Evolutionary conservation across 2,113 vertebrate species (phyloP).

Genomic region (Proterorhinus semilunaris): DNA sequence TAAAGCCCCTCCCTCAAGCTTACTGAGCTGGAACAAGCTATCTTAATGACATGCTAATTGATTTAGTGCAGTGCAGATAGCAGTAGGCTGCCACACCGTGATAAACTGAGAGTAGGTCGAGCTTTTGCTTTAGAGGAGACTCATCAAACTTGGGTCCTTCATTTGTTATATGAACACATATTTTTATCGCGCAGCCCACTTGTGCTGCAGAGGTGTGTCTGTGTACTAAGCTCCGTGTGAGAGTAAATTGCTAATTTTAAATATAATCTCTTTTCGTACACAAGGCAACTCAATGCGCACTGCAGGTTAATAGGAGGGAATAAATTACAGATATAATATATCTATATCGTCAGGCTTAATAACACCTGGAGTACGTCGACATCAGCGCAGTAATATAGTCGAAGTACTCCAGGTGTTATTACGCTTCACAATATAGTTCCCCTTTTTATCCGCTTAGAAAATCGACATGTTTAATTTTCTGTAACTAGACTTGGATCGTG

Average conservation of each 20-base stretch:
- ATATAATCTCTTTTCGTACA: constrained; percentile 35
- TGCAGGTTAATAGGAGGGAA: no score
- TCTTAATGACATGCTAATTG: constrained; percentile 81
- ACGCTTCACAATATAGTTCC: no score
- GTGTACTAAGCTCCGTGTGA: constrained; percentile 27
- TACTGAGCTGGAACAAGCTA: constrained; percentile 72
- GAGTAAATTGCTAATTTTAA: constrained; percentile 32
- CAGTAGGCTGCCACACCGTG: constrained; percentile 62
- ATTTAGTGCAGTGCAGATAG: constrained; percentile 73
- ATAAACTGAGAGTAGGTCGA: constrained; percentile 64
- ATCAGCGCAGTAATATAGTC: no score
- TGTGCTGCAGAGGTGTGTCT: constrained; percentile 35
- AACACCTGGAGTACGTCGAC: no score
- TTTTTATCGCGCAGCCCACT: constrained; percentile 53
- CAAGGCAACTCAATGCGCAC: no score
- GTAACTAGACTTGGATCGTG: no score
- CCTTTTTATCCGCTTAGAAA: no score
- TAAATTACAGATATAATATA: no score
- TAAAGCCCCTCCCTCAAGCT: constrained; percentile 54
- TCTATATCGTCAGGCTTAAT: no score
- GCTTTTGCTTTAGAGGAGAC: constrained; percentile 59
- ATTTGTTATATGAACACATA: constrained; percentile 56
- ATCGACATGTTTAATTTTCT: no score
- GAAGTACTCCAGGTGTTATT: no score
- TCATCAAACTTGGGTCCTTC: constrained; percentile 56